A percentile compares a stretch with the other conserved stretches of the same genome.
Conservation (phyloP, 2,797 vertebrate species). For the Cossypha heuglini region DNA sequence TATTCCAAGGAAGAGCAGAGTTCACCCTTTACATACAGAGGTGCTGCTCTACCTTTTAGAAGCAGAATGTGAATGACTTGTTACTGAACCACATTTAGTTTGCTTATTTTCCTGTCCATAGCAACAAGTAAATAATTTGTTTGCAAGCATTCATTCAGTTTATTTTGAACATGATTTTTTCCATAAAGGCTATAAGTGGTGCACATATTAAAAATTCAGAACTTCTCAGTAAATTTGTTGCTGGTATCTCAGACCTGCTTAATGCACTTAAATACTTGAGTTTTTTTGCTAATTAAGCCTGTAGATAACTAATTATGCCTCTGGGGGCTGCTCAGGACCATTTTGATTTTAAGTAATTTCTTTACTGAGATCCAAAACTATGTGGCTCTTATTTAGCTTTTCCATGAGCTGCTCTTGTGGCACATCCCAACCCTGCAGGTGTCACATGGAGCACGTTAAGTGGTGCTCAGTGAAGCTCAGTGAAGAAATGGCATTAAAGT, state of each 20-base stretch:
- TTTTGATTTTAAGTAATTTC: background rate
- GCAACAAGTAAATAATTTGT: background rate
- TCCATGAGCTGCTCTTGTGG: background rate
- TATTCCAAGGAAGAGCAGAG: background rate
- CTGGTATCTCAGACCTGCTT: background rate
- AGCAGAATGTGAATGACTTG: background rate
- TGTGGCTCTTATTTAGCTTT: rapidly evolving
- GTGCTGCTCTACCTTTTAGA: background rate
- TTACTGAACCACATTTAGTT: background rate
- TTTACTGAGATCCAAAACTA: background rate
- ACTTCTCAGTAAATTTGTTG: background rate
- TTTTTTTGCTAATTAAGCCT: background rate
- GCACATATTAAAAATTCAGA: background rate
- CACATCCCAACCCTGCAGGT: background rate
- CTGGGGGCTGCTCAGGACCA: background rate
- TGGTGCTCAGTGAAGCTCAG: background rate
- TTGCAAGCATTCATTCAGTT: background rate
- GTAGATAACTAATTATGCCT: background rate
- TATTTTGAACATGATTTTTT: background rate
- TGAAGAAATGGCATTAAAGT: background rate
- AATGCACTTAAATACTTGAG: background rate
- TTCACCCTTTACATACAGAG: background rate
- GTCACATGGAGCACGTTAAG: rapidly evolving
- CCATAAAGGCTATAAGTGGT: background rate
- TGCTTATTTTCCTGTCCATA: background rate